These are phyloP conservation scores for Colaptes auratus DNA, from an alignment of 2,113 vertebrate species.

Conservation along the genomic window DNA sequence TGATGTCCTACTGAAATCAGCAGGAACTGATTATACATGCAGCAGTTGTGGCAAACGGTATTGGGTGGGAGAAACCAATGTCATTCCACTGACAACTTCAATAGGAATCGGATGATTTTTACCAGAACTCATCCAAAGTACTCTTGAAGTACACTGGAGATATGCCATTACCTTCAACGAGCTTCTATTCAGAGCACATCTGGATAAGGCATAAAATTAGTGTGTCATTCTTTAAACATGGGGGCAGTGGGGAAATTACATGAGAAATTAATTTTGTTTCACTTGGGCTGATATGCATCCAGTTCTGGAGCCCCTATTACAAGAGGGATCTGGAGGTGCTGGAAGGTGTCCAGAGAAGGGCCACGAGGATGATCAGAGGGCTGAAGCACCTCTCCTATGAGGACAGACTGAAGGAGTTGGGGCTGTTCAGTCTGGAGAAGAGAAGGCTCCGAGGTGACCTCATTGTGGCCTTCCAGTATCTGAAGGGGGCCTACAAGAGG, in stretches of 20 bases:
- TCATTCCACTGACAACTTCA: not conserved
- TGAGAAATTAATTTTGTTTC: not conserved
- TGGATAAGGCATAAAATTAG: not conserved
- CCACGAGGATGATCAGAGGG: no score
- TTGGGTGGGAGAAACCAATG: conserved; percentile 4
- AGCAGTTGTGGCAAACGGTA: not conserved
- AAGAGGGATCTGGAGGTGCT: no score
- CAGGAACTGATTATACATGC: conserved; percentile 28
- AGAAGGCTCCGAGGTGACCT: no score
- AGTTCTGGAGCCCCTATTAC: no score
- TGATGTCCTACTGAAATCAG: conserved; percentile 25
- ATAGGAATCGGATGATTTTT: not conserved
- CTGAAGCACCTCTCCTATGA: no score
- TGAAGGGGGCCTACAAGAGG: no score
- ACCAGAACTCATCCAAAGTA: not conserved
- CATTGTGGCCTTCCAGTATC: no score
- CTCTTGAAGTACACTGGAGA: not conserved
- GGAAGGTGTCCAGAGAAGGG: no score
- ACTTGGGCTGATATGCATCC: not conserved
- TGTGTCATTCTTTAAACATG: not conserved
- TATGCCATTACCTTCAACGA: not conserved
- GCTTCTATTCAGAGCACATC: not conserved
- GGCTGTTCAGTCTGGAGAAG: no score
- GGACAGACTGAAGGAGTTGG: no score
- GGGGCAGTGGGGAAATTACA: not conserved